phyloP scores from a whole-genome alignment of 1,140 invertebrate genomes.

The Drosophila micromelanica region DNA sequence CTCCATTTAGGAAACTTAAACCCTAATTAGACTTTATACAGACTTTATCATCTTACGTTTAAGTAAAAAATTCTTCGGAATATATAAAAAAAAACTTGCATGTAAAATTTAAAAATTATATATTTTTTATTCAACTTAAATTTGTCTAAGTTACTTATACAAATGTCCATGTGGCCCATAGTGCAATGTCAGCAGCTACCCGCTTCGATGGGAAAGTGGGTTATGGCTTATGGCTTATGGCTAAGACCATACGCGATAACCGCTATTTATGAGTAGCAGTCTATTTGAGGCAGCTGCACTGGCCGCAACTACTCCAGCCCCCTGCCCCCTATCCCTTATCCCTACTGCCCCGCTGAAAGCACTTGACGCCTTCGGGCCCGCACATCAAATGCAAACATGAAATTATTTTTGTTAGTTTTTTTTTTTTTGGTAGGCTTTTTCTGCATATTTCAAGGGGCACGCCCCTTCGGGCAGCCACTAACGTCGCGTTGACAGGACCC shows the following conservation, averaged over 20 bases:
- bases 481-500: constrained; percentile 57
- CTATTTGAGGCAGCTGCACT: constrained; percentile 49
- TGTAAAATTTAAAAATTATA: too few relatives aligned
- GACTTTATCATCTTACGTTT: too few relatives aligned
- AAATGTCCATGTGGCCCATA: too few relatives aligned
- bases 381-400: constrained; percentile 48
- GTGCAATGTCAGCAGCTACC: background rate
- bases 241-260: constrained; percentile 60
- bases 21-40: too few relatives aligned
- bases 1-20: too few relatives aligned
- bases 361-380: constrained; percentile 14
- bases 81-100: too few relatives aligned
- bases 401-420: constrained; percentile 1
- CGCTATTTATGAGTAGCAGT: constrained; percentile 67
- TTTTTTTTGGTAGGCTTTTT: constrained; percentile 1
- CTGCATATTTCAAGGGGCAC: constrained; percentile 15
- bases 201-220: constrained; percentile 32
- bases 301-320: background rate
- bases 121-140: too few relatives aligned
- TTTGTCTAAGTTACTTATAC: too few relatives aligned
- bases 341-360: background rate
- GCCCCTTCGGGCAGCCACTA: constrained; percentile 5
- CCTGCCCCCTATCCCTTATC: background rate
- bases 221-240: constrained; percentile 47
- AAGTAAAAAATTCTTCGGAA: too few relatives aligned